phyloP scores from a whole-genome alignment of 2,797 vertebrate genomes.

The Steatocranus sp. region DNA sequence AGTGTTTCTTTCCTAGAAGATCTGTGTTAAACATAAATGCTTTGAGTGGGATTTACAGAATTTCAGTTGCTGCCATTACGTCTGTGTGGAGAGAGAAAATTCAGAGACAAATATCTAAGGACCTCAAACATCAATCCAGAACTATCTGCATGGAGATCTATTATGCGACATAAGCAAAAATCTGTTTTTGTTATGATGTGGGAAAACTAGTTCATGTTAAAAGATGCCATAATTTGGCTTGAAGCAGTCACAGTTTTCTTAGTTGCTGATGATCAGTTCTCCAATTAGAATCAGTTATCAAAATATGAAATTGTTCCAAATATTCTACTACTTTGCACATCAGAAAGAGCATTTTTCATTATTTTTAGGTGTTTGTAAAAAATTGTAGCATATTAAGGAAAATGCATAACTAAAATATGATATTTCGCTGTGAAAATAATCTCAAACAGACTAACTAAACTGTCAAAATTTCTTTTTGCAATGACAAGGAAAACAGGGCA shows the following conservation, averaged over 20 bases:
- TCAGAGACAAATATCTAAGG: background rate
- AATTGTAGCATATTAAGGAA: background rate
- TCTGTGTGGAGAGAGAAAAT: background rate
- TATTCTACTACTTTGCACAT: background rate
- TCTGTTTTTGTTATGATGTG: background rate
- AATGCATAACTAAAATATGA: background rate
- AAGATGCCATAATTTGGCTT: background rate
- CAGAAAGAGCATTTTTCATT: background rate
- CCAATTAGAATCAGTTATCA: background rate
- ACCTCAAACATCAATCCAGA: background rate
- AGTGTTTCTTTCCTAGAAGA: background rate
- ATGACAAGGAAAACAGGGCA: background rate
- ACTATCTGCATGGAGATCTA: background rate
- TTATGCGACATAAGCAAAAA: background rate
- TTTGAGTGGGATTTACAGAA: background rate
- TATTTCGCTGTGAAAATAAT: background rate
- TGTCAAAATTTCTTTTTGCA: background rate
- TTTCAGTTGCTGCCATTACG: background rate
- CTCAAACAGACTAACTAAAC: background rate
- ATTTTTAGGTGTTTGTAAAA: fast-evolving
- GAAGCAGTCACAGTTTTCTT: background rate
- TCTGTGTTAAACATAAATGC: background rate
- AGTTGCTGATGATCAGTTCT: background rate
- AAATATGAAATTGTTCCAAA: background rate
- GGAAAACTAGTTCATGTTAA: background rate